Evolutionary conservation across 92 coral and sea anemone genomes (phyloP).

Genomic region (Nematostella vectensis): DNA sequence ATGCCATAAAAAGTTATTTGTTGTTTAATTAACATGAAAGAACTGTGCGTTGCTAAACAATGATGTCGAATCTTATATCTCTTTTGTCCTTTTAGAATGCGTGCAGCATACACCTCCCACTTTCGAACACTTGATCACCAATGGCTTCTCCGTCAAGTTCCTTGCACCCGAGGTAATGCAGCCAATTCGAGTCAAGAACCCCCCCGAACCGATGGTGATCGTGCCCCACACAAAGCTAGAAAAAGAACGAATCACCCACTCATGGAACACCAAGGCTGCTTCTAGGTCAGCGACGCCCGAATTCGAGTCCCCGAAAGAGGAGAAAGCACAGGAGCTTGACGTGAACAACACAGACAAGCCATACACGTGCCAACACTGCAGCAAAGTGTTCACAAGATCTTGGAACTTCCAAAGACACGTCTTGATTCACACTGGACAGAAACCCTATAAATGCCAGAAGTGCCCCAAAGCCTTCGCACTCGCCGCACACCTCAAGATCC

Average conservation of each 20-base stretch:
- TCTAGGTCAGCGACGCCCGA: slow-evolving; percentile 34
- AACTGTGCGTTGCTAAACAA: no score
- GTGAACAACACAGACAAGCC: slow-evolving; percentile 61
- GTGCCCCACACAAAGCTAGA: slow-evolving; percentile 22
- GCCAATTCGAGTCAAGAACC: slow-evolving; percentile 32
- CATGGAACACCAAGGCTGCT: slow-evolving; percentile 19
- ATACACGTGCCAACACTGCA: slow-evolving; percentile 94
- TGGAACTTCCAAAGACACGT: slow-evolving; percentile 99
- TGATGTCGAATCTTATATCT: no score
- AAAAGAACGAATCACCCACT: slow-evolving; percentile 22
- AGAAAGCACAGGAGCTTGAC: slow-evolving; percentile 70
- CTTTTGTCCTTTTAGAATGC: slow-evolving; percentile 24
- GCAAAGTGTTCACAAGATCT: slow-evolving; percentile 93
- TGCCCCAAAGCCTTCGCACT: slow-evolving; percentile 99
- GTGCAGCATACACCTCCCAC: slow-evolving; percentile 57
- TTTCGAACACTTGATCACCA: slow-evolving; percentile 27
- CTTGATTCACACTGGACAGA: slow-evolving; percentile 94
- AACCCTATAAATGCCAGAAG: slow-evolving; percentile 95
- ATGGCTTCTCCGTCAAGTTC: slow-evolving; percentile 30
- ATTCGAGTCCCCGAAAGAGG: slow-evolving; percentile 55
- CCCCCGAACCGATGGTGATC: slow-evolving; percentile 26
- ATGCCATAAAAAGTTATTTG: no score
- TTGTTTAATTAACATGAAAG: no score
- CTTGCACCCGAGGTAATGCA: slow-evolving; percentile 20
- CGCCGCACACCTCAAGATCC: slow-evolving; percentile 97